Percentiles rank a stretch among this genome's conserved stretches.
Conservation (phyloP, 2,113 vertebrate species). For the Sylvilagus bachmani region DNA sequence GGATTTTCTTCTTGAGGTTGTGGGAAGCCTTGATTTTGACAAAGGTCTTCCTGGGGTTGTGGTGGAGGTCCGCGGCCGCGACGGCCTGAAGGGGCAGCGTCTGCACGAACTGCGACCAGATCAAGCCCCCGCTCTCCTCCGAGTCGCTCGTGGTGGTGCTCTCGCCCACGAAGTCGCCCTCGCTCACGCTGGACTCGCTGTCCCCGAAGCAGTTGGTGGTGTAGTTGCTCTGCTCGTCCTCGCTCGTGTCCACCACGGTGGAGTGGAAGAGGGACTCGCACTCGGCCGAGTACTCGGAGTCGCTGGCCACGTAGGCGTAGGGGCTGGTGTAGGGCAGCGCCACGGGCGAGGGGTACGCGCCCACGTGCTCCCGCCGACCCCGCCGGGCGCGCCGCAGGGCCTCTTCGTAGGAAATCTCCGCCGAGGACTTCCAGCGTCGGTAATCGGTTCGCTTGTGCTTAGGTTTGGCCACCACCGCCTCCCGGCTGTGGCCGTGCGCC, state of each 20-base stretch:
- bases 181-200: conserved; percentile 95
- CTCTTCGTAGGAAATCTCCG: conserved; percentile 91
- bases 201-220: conserved; percentile 97
- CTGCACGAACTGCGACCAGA: conserved; percentile 94
- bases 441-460: conserved; percentile 93
- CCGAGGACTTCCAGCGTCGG: conserved; percentile 89
- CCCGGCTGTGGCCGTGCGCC: conserved; percentile 87
- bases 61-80: conserved; percentile 85
- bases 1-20: conserved; percentile 98
- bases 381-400: conserved; percentile 88
- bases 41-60: conserved; percentile 90
- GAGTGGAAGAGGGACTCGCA: conserved; percentile 97
- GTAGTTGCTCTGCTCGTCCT: conserved; percentile 95
- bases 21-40: conserved; percentile 98
- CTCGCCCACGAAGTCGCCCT: conserved; percentile 92
- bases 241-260: conserved; percentile 96
- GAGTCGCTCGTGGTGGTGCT: conserved; percentile 93
- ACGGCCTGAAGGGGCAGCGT: conserved; percentile 86
- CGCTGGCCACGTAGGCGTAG: conserved; percentile 91
- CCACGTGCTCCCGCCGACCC: conserved; percentile 87
- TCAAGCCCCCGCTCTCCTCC: conserved; percentile 92
- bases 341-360: conserved; percentile 81
- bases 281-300: conserved; percentile 97
- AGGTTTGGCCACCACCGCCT: conserved; percentile 92
- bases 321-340: conserved; percentile 88